phyloP scores from a whole-genome alignment of 2,113 vertebrate species.

The Ictidomys tridecemlineatus region DNA sequence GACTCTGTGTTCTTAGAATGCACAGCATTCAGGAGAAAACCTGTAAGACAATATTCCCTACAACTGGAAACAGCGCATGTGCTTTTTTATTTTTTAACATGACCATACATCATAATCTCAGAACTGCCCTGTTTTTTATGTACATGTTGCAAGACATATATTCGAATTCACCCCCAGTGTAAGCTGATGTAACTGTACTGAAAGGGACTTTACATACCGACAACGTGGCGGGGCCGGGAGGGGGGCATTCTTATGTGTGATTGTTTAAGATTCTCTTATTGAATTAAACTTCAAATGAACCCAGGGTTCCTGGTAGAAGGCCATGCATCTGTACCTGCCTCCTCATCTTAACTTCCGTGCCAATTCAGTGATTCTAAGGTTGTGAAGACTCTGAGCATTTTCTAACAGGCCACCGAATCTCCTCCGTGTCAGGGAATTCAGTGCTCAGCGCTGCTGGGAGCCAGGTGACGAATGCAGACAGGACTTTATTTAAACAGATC shows the following conservation, averaged over 20 bases:
- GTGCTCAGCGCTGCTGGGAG: neutral
- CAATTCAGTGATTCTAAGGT: slow-evolving; percentile 31
- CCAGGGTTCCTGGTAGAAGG: neutral
- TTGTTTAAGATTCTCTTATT: slow-evolving; percentile 4
- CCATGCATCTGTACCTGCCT: neutral
- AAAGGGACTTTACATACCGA: neutral
- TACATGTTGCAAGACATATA: neutral
- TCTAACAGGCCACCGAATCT: neutral
- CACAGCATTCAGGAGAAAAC: neutral
- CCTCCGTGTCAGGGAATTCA: neutral
- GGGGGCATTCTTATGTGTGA: neutral
- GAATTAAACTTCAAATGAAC: neutral
- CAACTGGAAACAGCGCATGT: slow-evolving; percentile 14
- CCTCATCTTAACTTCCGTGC: neutral
- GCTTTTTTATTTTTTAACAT: neutral
- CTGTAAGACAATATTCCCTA: neutral
- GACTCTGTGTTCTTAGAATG: slow-evolving; percentile 4
- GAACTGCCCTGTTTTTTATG: neutral
- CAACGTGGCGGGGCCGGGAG: neutral
- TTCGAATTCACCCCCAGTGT: neutral
- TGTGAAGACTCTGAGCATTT: neutral
- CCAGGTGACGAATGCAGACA: slow-evolving; percentile 38
- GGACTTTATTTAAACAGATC: slow-evolving; percentile 68
- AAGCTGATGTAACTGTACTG: neutral
- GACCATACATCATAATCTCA: neutral